Evolutionary conservation across 2,888 invertebrate species (phyloP).

Genomic region (Ophion slaviceki): DNA sequence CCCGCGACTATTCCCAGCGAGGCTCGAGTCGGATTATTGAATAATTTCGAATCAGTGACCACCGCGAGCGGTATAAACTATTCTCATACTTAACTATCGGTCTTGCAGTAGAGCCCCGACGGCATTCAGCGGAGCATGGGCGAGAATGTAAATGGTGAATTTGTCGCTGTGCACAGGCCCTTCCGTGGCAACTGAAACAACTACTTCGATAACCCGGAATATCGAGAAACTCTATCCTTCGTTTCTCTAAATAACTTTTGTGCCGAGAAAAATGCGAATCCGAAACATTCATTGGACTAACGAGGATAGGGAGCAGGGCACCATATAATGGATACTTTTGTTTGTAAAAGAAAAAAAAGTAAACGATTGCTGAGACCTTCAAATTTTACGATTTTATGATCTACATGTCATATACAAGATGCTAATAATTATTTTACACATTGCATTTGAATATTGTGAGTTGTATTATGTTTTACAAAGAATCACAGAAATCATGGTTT

Average conservation of each 20-base stretch:
- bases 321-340: too few species aligned
- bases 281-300: too few species aligned
- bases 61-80: slow-evolving; percentile 41
- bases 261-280: not conserved
- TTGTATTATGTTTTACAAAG: too few species aligned
- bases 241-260: not conserved
- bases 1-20: slow-evolving; percentile 39
- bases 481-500: too few species aligned
- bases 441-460: too few species aligned
- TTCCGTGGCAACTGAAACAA: not conserved
- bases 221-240: not conserved
- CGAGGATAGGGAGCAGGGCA: too few species aligned
- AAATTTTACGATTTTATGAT: too few species aligned
- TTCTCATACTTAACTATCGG: slow-evolving; percentile 39
- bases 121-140: not conserved
- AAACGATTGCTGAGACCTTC: too few species aligned
- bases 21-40: slow-evolving; percentile 61
- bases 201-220: not conserved
- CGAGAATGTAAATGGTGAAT: slow-evolving; percentile 1
- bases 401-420: too few species aligned
- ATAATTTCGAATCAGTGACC: slow-evolving; percentile 62
- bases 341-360: too few species aligned
- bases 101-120: slow-evolving; percentile 5
- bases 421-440: too few species aligned
- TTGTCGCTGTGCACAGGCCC: not conserved